A percentile compares a stretch with the other conserved stretches of the same genome.
These are phyloP conservation scores for Phoeniculus purpureus DNA, from an alignment of 2,797 vertebrate species.

Conservation along the genomic window DNA sequence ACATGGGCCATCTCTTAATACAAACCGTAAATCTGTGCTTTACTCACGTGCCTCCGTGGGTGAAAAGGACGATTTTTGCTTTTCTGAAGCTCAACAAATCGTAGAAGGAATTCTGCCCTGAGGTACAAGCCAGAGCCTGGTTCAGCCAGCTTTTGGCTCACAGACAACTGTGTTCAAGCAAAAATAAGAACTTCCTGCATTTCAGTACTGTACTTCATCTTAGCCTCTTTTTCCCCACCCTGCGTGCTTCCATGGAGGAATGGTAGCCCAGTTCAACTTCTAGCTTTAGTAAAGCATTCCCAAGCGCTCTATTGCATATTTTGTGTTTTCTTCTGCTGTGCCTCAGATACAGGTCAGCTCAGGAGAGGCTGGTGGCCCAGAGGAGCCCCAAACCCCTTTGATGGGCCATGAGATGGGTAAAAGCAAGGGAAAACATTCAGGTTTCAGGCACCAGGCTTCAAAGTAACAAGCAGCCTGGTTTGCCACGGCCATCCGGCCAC, in stretches of 20 bases:
- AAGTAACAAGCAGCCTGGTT: background rate
- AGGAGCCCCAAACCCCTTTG: background rate
- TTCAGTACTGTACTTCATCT: background rate
- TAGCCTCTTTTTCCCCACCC: background rate
- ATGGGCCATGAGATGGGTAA: background rate
- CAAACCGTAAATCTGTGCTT: background rate
- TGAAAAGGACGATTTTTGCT: background rate
- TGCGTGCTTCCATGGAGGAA: background rate
- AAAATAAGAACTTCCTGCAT: constrained; percentile 22
- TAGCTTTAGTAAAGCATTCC: background rate
- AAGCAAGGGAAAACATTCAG: background rate
- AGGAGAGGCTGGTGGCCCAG: background rate
- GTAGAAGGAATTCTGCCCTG: constrained; percentile 19
- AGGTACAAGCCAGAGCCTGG: constrained; percentile 11
- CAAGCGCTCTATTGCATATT: background rate
- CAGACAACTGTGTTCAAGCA: constrained; percentile 9
- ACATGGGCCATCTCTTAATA: background rate
- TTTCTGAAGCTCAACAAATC: constrained; percentile 27
- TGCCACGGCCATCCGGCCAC: background rate
- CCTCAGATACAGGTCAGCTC: background rate
- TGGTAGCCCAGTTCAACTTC: background rate
- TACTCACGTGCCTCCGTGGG: background rate
- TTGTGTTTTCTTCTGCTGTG: background rate
- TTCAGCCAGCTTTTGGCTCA: constrained; percentile 25
- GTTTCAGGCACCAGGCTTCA: background rate